phyloP scores from a whole-genome alignment of 2,888 invertebrate genomes.

The Taenaris catops region DNA sequence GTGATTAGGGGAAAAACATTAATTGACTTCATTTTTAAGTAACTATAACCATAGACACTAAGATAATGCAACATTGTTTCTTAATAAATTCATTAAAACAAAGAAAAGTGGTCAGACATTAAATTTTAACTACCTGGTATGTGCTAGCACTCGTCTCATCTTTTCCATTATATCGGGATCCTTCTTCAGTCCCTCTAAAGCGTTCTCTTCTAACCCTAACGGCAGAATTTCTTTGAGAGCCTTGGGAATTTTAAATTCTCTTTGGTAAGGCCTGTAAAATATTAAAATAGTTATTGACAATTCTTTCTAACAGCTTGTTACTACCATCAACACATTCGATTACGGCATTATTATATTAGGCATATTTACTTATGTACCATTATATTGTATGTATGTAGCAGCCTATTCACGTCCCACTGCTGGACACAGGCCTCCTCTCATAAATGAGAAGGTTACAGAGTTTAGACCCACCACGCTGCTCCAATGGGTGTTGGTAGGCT shows the following conservation, averaged over 20 bases:
- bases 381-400: not conserved
- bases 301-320: no score
- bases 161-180: conserved; percentile 26
- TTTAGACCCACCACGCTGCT: not conserved
- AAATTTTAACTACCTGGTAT: conserved; percentile 30
- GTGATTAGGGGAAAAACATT: no score
- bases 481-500: not conserved
- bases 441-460: not conserved
- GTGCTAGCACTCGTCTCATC: conserved; percentile 19
- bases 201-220: conserved; percentile 38
- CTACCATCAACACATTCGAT: no score
- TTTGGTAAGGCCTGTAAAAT: conserved; percentile 32
- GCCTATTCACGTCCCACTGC: not conserved
- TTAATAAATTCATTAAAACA: no score
- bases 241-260: conserved; percentile 38
- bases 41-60: no score
- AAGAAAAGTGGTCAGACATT: no score
- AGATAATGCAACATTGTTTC: no score
- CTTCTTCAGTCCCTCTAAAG: conserved; percentile 32
- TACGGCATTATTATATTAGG: no score
- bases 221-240: conserved; percentile 43
- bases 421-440: not conserved
- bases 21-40: no score
- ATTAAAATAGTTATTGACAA: not conserved
- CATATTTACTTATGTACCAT: no score